A percentile compares a stretch with the other conserved stretches of the same genome.
Conservation (phyloP, 2,113 vertebrate genomes). For the Corythaixoides concolor region DNA sequence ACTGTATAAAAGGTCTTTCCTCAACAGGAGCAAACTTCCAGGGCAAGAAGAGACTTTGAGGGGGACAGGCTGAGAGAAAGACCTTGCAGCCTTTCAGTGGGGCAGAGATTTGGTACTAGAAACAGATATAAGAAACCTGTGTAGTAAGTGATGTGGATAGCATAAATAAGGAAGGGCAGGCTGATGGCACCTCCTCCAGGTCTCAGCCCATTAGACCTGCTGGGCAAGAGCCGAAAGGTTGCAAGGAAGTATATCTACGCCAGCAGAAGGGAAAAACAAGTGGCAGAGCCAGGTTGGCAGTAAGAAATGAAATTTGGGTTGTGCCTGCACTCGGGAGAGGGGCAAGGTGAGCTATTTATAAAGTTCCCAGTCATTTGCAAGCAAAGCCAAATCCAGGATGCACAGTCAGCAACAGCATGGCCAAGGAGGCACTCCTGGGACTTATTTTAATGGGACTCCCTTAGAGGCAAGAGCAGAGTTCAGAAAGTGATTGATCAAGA, state of each 20-base stretch:
- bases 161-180: not conserved
- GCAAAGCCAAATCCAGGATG: not conserved
- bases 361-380: not conserved
- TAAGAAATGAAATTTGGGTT: not conserved
- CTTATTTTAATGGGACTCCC: not conserved
- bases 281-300: not conserved
- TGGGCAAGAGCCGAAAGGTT: not conserved
- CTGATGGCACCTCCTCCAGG: not conserved
- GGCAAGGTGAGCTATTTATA: not conserved
- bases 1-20: accelerated
- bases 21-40: not conserved
- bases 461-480: not conserved
- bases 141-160: not conserved
- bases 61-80: not conserved
- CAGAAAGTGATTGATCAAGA: not conserved
- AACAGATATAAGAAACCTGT: not conserved
- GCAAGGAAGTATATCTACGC: not conserved
- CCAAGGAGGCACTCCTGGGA: too few relatives aligned
- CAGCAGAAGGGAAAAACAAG: not conserved
- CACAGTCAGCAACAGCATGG: not conserved
- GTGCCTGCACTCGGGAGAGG: not conserved
- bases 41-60: not conserved
- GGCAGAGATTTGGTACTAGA: not conserved
- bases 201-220: not conserved
- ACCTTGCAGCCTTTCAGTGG: not conserved